Evolutionary conservation across 2,888 invertebrate genomes (phyloP).

Genomic region (Acleris emargana): DNA sequence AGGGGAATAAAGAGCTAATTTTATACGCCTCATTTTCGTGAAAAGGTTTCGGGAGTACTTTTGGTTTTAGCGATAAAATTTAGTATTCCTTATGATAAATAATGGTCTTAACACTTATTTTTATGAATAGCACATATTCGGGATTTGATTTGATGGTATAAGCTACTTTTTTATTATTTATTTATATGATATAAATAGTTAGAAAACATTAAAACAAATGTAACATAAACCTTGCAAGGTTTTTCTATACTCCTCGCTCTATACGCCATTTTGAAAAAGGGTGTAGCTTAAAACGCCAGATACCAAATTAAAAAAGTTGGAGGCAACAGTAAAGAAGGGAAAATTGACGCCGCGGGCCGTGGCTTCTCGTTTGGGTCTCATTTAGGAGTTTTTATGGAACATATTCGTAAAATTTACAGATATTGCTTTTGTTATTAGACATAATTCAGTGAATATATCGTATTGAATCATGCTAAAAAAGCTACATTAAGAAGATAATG

Average conservation of each 20-base stretch:
- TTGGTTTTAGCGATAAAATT: no score
- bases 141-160: no score
- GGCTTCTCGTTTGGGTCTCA: conserved; percentile 11
- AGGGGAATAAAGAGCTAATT: conserved; percentile 7
- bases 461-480: neutral
- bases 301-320: conserved; percentile 24
- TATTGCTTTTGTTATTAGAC: conserved; percentile 2
- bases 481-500: neutral
- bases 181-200: no score
- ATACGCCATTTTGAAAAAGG: neutral
- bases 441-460: neutral
- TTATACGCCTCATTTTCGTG: neutral
- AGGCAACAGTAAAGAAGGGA: conserved; percentile 2
- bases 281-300: conserved; percentile 5
- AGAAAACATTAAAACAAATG: no score
- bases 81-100: no score
- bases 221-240: no score
- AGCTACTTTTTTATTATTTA: no score
- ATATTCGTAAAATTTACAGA: neutral
- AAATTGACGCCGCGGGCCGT: conserved; percentile 18
- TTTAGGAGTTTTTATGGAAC: neutral
- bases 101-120: no score
- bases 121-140: no score
- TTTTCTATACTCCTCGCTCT: no score
- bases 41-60: no score